These are phyloP conservation scores for Dendrolimus houi DNA, from an alignment of 2,888 invertebrate genomes.

Conservation along the genomic window DNA sequence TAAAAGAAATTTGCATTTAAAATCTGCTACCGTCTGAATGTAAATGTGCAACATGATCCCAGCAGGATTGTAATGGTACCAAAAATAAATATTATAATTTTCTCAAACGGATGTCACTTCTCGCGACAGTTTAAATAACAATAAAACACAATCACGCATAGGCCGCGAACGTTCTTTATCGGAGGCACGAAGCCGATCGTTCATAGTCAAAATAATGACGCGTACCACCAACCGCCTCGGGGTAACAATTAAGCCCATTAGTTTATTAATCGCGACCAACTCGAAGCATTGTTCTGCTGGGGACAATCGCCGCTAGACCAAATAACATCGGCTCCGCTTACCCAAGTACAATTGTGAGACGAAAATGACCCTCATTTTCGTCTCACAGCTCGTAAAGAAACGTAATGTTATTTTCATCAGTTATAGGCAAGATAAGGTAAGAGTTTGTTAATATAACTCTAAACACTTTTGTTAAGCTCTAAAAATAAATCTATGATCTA, in stretches of 20 bases:
- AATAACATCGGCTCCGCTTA: constrained; percentile 58
- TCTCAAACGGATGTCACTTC: constrained; percentile 39
- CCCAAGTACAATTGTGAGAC: constrained; percentile 30
- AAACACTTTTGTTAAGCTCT: too few species aligned
- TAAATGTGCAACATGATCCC: too few species aligned
- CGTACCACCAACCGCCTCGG: constrained; percentile 31
- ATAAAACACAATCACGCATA: constrained; percentile 45
- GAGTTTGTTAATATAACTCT: too few species aligned
- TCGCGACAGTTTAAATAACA: constrained; percentile 48
- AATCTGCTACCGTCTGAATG: too few species aligned
- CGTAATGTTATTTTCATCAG: too few species aligned
- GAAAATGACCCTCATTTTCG: too few species aligned
- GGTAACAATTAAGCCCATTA: constrained; percentile 62
- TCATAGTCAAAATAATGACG: constrained; percentile 70
- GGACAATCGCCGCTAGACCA: constrained; percentile 71
- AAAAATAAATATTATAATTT: not conserved
- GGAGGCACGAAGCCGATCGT: constrained; percentile 55
- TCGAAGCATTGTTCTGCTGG: constrained; percentile 56
- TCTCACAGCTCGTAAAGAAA: too few species aligned
- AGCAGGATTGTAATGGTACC: too few species aligned
- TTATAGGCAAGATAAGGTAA: too few species aligned
- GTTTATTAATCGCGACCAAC: constrained; percentile 60
- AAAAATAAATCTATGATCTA: too few species aligned
- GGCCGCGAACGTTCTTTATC: constrained; percentile 44
- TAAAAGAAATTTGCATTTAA: too few species aligned